These are phyloP conservation scores for Crotalus viridis DNA, from an alignment of 2,113 vertebrate genomes.

Conservation along the genomic window DNA sequence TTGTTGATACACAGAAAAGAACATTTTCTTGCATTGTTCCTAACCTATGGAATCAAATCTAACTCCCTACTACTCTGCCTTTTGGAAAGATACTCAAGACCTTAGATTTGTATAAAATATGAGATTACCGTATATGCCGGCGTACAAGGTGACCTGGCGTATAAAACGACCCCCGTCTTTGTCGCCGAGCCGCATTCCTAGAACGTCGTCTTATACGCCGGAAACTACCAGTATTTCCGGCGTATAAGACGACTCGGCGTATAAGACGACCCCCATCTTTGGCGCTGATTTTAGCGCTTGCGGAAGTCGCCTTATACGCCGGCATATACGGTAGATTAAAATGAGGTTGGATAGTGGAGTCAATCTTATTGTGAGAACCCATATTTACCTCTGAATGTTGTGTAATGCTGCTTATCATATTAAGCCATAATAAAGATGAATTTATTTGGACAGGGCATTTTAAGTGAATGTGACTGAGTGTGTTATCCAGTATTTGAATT, in stretches of 20 bases:
- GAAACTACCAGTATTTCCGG: too few relatives aligned
- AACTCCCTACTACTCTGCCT: background rate
- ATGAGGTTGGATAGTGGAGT: background rate
- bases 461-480: background rate
- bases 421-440: background rate
- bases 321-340: background rate
- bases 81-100: background rate
- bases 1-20: background rate
- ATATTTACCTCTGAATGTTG: background rate
- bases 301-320: too few relatives aligned
- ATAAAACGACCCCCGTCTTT: too few relatives aligned
- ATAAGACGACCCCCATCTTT: too few relatives aligned
- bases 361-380: background rate
- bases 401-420: background rate
- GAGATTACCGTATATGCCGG: background rate
- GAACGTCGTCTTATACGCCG: too few relatives aligned
- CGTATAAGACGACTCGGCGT: too few relatives aligned
- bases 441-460: background rate
- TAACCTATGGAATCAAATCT: background rate
- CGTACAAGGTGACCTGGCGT: too few relatives aligned
- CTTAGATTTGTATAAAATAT: background rate
- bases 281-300: too few relatives aligned
- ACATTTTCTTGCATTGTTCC: background rate
- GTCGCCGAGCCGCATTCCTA: too few relatives aligned
- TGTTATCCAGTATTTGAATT: background rate